phyloP scores from a whole-genome alignment of 2,113 vertebrate genomes.

The Aspiorhynchus laticeps region DNA sequence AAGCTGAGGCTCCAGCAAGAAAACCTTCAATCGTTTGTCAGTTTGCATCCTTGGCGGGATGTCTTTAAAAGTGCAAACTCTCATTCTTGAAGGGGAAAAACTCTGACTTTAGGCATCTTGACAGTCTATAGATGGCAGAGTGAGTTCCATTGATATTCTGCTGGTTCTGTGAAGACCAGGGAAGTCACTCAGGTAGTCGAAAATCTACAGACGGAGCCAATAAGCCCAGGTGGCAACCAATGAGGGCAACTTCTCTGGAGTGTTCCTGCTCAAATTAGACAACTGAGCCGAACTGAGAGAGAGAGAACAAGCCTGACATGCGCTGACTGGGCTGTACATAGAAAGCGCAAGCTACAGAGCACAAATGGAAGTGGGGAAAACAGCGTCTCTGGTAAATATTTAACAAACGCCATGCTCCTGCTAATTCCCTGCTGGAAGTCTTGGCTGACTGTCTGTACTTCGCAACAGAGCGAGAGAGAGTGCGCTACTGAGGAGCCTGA shows the following conservation, averaged over 20 bases:
- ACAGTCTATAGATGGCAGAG: background rate
- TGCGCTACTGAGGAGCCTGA: background rate
- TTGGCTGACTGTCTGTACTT: constrained; percentile 21
- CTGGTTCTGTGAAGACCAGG: constrained; percentile 1
- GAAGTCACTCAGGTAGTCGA: background rate
- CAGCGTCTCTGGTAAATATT: constrained; percentile 51
- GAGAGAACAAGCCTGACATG: background rate
- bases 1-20: background rate
- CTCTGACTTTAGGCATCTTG: background rate
- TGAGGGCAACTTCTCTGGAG: constrained; percentile 19
- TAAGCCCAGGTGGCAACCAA: constrained; percentile 36
- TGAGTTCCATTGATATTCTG: constrained; percentile 25
- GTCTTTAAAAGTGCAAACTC: constrained; percentile 20
- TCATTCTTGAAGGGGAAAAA: background rate
- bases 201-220: constrained; percentile 34
- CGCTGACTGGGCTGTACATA: background rate
- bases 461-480: background rate
- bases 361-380: constrained; percentile 32
- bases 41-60: background rate
- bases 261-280: constrained; percentile 24
- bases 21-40: background rate
- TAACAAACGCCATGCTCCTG: constrained; percentile 33
- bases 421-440: constrained; percentile 38
- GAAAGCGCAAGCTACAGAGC: constrained; percentile 29
- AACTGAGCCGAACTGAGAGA: background rate